Evolutionary conservation across 2,888 invertebrate genomes (phyloP).

Genomic region (Latrodectus hesperus): DNA sequence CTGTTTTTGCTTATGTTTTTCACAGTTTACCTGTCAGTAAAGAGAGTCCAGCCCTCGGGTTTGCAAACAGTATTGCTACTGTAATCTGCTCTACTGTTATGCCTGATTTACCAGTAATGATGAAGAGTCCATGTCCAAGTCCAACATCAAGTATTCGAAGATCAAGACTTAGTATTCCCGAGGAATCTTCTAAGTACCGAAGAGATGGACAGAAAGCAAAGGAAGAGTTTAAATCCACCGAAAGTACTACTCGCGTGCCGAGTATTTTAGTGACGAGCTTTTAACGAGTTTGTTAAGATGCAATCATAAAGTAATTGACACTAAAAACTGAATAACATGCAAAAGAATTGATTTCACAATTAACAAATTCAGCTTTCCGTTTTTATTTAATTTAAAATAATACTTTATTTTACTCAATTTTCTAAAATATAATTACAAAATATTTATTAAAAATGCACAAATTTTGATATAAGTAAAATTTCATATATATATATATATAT

Average conservation of each 20-base stretch:
- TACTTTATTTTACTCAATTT: too few species aligned
- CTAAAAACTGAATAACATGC: too few species aligned
- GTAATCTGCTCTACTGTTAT: slow-evolving; percentile 57
- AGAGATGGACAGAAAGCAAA: slow-evolving; percentile 3
- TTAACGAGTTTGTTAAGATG: slow-evolving; percentile 13
- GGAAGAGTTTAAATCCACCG: slow-evolving; percentile 27
- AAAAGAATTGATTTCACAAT: too few species aligned
- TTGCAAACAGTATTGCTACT: slow-evolving; percentile 58
- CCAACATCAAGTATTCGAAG: slow-evolving; percentile 65
- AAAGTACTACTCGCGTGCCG: slow-evolving; percentile 61
- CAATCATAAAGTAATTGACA: too few species aligned
- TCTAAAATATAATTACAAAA: too few species aligned
- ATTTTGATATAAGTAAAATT: too few species aligned
- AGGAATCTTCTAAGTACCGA: slow-evolving; percentile 38
- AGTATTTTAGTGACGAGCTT: slow-evolving; percentile 70
- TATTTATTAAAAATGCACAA: too few species aligned
- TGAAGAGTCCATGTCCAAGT: slow-evolving; percentile 63
- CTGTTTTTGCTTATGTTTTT: neutral
- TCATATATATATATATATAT: too few species aligned
- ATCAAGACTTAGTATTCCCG: slow-evolving; percentile 63
- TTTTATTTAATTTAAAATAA: too few species aligned
- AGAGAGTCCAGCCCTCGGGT: slow-evolving; percentile 68
- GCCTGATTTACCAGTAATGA: slow-evolving; percentile 40
- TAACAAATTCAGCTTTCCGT: too few species aligned
- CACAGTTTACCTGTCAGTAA: slow-evolving; percentile 68